Conservation (phyloP, 2,797 vertebrate genomes). For the Rhinella marina region DNA sequence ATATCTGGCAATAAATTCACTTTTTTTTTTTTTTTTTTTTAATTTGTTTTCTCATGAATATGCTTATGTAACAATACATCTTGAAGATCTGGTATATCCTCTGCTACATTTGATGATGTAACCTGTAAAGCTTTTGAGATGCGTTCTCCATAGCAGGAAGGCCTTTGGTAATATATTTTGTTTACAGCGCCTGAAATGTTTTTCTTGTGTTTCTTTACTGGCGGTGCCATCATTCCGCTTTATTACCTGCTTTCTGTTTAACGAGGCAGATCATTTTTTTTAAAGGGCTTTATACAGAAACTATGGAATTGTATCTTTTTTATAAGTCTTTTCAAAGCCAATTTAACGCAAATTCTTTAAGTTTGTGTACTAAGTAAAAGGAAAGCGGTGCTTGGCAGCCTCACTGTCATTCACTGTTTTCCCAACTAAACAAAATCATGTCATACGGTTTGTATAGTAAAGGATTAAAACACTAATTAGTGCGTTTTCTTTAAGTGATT, state of each 20-base stretch:
- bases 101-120: slow-evolving; percentile 27
- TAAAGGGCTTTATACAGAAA: slow-evolving; percentile 85
- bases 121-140: slow-evolving; percentile 10
- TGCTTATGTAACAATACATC: slow-evolving; percentile 30
- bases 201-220: slow-evolving; percentile 58
- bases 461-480: slow-evolving; percentile 82
- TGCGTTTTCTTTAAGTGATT: slow-evolving; percentile 75
- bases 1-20: slow-evolving; percentile 41
- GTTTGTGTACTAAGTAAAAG: slow-evolving; percentile 75
- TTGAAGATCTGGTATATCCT: background rate
- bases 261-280: slow-evolving; percentile 48
- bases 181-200: slow-evolving; percentile 66
- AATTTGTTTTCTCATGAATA: background rate
- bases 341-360: slow-evolving; percentile 69
- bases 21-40: background rate
- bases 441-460: slow-evolving; percentile 85
- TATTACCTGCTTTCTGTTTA: slow-evolving; percentile 63
- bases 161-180: slow-evolving; percentile 67
- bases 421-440: slow-evolving; percentile 82
- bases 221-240: slow-evolving; percentile 67
- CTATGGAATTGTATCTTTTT: slow-evolving; percentile 75
- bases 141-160: background rate
- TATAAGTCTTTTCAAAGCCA: slow-evolving; percentile 74
- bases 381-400: slow-evolving; percentile 71
- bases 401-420: slow-evolving; percentile 76